Evolutionary conservation across 2,888 invertebrate genomes (phyloP).

Genomic region (Eledone cirrhosa): DNA sequence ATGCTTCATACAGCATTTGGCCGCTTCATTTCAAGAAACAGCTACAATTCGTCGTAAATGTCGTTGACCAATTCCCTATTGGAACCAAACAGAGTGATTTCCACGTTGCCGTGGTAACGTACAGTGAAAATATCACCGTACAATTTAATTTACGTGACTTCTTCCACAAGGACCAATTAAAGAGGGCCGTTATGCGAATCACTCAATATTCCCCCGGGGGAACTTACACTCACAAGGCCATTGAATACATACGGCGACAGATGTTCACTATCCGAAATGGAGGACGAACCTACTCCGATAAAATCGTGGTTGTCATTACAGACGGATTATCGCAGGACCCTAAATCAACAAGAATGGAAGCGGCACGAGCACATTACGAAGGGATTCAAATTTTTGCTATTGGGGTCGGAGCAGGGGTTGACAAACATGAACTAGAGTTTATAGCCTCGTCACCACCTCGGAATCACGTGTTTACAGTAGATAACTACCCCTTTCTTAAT

Average conservation of each 20-base stretch:
- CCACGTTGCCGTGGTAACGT: slow-evolving; percentile 47
- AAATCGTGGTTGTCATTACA: slow-evolving; percentile 35
- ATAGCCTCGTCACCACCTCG: slow-evolving; percentile 34
- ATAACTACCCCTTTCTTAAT: slow-evolving; percentile 30
- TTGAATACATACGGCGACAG: slow-evolving; percentile 35
- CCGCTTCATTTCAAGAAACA: slow-evolving; percentile 37
- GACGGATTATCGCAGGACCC: slow-evolving; percentile 35
- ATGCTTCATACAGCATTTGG: slow-evolving; percentile 42
- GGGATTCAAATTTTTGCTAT: slow-evolving; percentile 39
- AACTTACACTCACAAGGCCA: slow-evolving; percentile 45
- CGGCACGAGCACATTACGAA: slow-evolving; percentile 18
- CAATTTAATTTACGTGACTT: slow-evolving; percentile 43
- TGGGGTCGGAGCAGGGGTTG: slow-evolving; percentile 37
- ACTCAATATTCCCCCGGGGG: slow-evolving; percentile 35
- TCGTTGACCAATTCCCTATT: slow-evolving; percentile 39
- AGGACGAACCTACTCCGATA: slow-evolving; percentile 21
- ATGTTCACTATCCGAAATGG: slow-evolving; percentile 38
- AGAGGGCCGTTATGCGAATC: slow-evolving; percentile 41
- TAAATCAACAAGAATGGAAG: slow-evolving; percentile 32
- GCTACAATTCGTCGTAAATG: slow-evolving; percentile 37
- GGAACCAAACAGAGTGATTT: slow-evolving; percentile 36
- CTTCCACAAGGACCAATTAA: slow-evolving; percentile 37
- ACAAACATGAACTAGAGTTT: slow-evolving; percentile 20
- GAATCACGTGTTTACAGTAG: slow-evolving; percentile 34
- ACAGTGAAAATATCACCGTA: slow-evolving; percentile 36